phyloP scores from a whole-genome alignment of 1,140 invertebrate genomes.

The Anadara kagoshimensis region DNA sequence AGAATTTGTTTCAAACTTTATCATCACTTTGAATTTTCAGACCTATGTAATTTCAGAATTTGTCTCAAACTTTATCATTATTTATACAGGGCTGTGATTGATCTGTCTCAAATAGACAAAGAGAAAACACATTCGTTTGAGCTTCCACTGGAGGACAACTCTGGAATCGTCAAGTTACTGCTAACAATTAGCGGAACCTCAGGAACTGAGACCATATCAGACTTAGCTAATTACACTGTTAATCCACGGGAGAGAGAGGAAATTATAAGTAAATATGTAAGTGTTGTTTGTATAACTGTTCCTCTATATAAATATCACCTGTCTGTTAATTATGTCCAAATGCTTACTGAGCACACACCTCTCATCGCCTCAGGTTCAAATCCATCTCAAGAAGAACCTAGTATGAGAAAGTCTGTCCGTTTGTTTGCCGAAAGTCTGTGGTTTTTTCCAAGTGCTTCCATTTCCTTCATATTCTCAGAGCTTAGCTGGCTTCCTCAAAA shows the following conservation, averaged over 20 bases:
- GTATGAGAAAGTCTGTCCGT: too few species aligned
- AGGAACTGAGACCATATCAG: constrained; percentile 92
- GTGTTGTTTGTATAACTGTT: constrained; percentile 43
- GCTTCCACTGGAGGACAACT: constrained; percentile 88
- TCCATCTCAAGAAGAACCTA: too few species aligned
- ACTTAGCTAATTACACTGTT: constrained; percentile 86
- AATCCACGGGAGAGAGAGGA: constrained; percentile 80
- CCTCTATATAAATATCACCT: background rate
- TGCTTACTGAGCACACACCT: too few species aligned
- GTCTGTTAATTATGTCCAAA: background rate
- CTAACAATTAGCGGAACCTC: constrained; percentile 95
- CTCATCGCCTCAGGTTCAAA: too few species aligned
- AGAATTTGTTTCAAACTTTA: too few species aligned
- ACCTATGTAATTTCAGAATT: too few species aligned
- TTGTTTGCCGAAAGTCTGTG: too few species aligned
- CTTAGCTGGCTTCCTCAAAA: too few species aligned
- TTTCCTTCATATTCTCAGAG: too few species aligned
- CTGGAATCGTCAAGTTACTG: constrained; percentile 90
- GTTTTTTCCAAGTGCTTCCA: too few species aligned
- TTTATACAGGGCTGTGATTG: constrained; percentile 84
- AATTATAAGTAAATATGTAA: constrained; percentile 83
- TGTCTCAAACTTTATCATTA: background rate
- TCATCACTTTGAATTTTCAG: too few species aligned
- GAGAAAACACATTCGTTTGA: constrained; percentile 94
- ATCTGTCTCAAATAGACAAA: constrained; percentile 87